Percentiles rank a stretch among this genome's conserved stretches.
These are phyloP conservation scores for Trichacis sp. DNA, from an alignment of 2,888 invertebrate species.

Conservation along the genomic window DNA sequence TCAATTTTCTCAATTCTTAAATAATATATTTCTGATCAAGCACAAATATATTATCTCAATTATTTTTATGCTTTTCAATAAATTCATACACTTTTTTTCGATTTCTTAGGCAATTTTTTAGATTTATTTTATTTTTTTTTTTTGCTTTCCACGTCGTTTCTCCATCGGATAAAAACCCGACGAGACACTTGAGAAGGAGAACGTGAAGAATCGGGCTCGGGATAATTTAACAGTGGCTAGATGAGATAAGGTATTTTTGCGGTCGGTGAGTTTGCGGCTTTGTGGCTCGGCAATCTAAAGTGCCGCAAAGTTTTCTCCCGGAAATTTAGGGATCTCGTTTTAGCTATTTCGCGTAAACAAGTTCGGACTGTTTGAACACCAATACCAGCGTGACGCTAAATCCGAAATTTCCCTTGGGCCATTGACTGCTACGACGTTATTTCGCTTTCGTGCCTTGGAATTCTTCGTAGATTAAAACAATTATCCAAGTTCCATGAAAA, in stretches of 20 bases:
- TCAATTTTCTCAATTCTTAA: too few species aligned
- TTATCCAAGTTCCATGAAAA: too few species aligned
- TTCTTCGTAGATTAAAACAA: background rate
- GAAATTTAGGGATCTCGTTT: background rate
- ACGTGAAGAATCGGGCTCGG: conserved; percentile 14
- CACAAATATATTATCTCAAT: background rate
- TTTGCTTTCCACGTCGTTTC: background rate
- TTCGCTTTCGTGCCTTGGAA: background rate
- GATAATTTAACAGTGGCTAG: conserved; percentile 56
- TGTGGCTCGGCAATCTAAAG: conserved; percentile 4
- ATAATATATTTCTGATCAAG: too few species aligned
- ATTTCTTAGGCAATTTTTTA: background rate
- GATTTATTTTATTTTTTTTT: conserved; percentile 40
- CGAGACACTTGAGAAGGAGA: background rate
- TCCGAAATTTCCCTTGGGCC: too few species aligned
- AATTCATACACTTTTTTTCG: background rate
- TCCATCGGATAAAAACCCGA: background rate
- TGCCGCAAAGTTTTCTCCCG: conserved; percentile 1
- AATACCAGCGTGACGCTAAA: background rate
- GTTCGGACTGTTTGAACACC: background rate
- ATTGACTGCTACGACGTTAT: background rate
- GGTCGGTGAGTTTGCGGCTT: conserved; percentile 51
- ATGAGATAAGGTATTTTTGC: conserved; percentile 55
- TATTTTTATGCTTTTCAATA: too few species aligned
- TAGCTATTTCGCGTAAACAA: conserved; percentile 5